A percentile compares a stretch with the other conserved stretches of the same genome.
phyloP scores from a whole-genome alignment of 1,140 invertebrate genomes.

The Triops cancriformis region DNA sequence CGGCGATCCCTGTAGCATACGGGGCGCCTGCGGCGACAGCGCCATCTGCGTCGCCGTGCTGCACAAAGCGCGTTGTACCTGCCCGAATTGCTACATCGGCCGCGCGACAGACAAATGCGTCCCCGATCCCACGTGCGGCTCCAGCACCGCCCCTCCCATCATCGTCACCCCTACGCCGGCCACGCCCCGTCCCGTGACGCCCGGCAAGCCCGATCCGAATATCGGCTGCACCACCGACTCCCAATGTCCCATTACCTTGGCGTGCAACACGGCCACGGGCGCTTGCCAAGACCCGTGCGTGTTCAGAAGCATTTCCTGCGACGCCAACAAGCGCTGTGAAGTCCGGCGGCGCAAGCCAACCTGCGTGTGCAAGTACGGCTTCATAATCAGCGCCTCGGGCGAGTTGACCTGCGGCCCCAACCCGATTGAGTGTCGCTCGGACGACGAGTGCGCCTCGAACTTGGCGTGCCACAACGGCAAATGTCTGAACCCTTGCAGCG shows the following conservation, averaged over 20 bases:
- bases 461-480: conserved; percentile 67
- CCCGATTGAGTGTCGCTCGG: conserved; percentile 62
- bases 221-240: conserved; percentile 51
- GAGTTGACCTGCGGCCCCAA: conserved; percentile 58
- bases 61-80: conserved; percentile 73
- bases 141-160: conserved; percentile 29
- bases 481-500: conserved; percentile 74
- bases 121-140: conserved; percentile 60
- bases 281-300: conserved; percentile 71
- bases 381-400: conserved; percentile 71
- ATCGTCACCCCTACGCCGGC: conserved; percentile 22
- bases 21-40: conserved; percentile 77
- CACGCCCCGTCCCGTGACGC: conserved; percentile 34
- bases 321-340: conserved; percentile 73
- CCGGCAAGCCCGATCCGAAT: conserved; percentile 15
- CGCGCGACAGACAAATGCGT: conserved; percentile 64
- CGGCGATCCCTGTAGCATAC: conserved; percentile 76
- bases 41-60: conserved; percentile 73
- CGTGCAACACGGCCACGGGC: conserved; percentile 56
- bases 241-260: conserved; percentile 65
- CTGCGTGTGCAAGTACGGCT: conserved; percentile 80
- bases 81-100: conserved; percentile 75
- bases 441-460: conserved; percentile 76
- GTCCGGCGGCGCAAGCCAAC: conserved; percentile 71
- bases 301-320: conserved; percentile 47